Percentiles rank a stretch among this genome's conserved stretches.
Evolutionary conservation across 2,888 invertebrate genomes (phyloP).

Genomic region (Lycophotia porphyrea): DNA sequence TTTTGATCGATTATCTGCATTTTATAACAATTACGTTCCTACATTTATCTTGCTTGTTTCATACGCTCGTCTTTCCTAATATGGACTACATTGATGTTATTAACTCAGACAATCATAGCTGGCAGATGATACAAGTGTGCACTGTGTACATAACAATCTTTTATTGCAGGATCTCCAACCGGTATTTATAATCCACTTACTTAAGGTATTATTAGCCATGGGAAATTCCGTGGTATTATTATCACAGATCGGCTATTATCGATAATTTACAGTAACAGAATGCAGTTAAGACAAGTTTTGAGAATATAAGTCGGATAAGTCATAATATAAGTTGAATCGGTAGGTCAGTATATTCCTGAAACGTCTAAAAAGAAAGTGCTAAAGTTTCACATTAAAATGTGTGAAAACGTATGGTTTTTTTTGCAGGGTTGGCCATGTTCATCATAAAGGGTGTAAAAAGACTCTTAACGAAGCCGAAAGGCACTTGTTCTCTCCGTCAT

Average conservation of each 20-base stretch:
- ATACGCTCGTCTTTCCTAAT: slow-evolving; percentile 32
- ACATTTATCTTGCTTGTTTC: slow-evolving; percentile 17
- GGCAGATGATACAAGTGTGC: slow-evolving; percentile 17
- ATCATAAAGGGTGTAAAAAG: too few relatives aligned
- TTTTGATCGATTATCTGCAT: background rate
- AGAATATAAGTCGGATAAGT: background rate
- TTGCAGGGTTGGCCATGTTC: background rate
- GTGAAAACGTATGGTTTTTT: background rate
- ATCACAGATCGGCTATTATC: slow-evolving; percentile 13
- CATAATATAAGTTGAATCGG: background rate
- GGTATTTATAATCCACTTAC: slow-evolving; percentile 39
- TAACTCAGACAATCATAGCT: slow-evolving; percentile 28
- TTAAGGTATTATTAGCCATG: slow-evolving; percentile 19
- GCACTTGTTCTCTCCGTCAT: too few relatives aligned
- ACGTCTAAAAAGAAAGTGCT: background rate
- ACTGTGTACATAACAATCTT: slow-evolving; percentile 23
- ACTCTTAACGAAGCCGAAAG: too few relatives aligned
- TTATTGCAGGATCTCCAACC: slow-evolving; percentile 17
- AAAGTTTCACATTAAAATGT: background rate
- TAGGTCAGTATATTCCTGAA: background rate
- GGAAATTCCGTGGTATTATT: slow-evolving; percentile 29
- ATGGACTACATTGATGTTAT: slow-evolving; percentile 26
- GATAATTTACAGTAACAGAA: background rate
- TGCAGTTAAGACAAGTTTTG: slow-evolving; percentile 5
- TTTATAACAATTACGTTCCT: background rate